phyloP scores from a whole-genome alignment of 2,797 vertebrate genomes.

The Scomberomorus guttatus region DNA sequence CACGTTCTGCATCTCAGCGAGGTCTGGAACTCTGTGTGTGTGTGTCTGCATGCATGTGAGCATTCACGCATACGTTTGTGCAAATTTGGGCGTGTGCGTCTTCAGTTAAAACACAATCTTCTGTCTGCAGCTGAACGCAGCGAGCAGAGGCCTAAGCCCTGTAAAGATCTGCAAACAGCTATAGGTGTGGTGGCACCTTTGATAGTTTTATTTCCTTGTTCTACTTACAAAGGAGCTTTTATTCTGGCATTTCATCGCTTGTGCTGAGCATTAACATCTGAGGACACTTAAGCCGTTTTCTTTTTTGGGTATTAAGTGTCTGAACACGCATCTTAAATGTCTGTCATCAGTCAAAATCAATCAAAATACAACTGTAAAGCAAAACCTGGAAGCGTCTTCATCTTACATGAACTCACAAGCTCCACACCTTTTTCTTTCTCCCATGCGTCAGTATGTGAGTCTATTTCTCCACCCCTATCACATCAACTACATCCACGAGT shows the following conservation, averaged over 20 bases:
- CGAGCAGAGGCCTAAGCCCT: not conserved
- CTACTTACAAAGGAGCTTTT: not conserved
- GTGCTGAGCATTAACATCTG: not conserved
- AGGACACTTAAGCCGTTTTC: not conserved
- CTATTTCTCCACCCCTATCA: slow-evolving; percentile 12
- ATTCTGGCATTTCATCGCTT: not conserved
- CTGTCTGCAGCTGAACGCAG: not conserved
- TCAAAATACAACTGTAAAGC: not conserved
- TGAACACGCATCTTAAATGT: not conserved
- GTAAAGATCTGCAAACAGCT: not conserved
- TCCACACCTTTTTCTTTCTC: not conserved
- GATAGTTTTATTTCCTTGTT: not conserved
- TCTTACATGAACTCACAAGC: not conserved
- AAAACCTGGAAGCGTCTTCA: slow-evolving; percentile 15
- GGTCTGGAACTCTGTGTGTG: not conserved
- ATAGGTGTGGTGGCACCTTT: slow-evolving; percentile 1
- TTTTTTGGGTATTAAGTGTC: not conserved
- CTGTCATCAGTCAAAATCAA: slow-evolving; percentile 8
- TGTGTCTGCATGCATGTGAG: slow-evolving; percentile 2
- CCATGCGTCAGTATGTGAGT: not conserved
- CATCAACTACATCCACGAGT: slow-evolving; percentile 16
- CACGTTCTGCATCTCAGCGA: not conserved
- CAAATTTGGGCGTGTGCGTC: slow-evolving; percentile 35
- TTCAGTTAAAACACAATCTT: slow-evolving; percentile 10
- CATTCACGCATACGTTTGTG: slow-evolving; percentile 4